phyloP scores from a whole-genome alignment of 2,888 invertebrate species.

The Eupelmus urozonus region DNA sequence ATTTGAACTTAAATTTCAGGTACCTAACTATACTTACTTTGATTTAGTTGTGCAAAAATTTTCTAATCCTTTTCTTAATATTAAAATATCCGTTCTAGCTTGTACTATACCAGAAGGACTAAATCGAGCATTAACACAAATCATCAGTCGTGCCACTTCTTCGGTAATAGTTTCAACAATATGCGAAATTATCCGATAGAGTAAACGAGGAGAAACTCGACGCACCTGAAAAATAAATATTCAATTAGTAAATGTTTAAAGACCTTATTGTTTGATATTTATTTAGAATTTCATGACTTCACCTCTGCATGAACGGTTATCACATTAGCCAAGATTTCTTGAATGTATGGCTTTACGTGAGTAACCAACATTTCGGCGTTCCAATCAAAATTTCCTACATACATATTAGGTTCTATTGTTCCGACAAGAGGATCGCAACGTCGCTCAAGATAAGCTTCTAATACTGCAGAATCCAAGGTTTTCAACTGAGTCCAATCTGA shows the following conservation, averaged over 20 bases:
- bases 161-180: slow-evolving; percentile 95
- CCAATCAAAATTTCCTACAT: slow-evolving; percentile 91
- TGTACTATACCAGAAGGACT: slow-evolving; percentile 86
- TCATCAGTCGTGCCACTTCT: slow-evolving; percentile 92
- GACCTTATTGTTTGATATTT: neutral
- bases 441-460: slow-evolving; percentile 91
- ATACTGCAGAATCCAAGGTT: slow-evolving; percentile 81
- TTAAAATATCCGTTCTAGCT: slow-evolving; percentile 87
- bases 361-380: slow-evolving; percentile 86
- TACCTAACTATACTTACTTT: slow-evolving; percentile 82
- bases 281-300: slow-evolving; percentile 74
- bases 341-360: slow-evolving; percentile 92
- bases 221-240: slow-evolving; percentile 82
- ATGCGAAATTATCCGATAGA: slow-evolving; percentile 85
- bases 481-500: slow-evolving; percentile 82
- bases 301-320: slow-evolving; percentile 89
- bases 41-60: slow-evolving; percentile 83
- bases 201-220: slow-evolving; percentile 87
- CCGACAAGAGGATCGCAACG: slow-evolving; percentile 96
- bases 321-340: slow-evolving; percentile 90
- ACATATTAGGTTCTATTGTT: slow-evolving; percentile 98
- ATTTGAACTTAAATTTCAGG: too few relatives aligned
- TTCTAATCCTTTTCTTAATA: slow-evolving; percentile 83
- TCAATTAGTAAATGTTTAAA: neutral
- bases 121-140: slow-evolving; percentile 84